phyloP scores from a whole-genome alignment of 2,113 vertebrate genomes.

The Ailuropoda melanoleuca region DNA sequence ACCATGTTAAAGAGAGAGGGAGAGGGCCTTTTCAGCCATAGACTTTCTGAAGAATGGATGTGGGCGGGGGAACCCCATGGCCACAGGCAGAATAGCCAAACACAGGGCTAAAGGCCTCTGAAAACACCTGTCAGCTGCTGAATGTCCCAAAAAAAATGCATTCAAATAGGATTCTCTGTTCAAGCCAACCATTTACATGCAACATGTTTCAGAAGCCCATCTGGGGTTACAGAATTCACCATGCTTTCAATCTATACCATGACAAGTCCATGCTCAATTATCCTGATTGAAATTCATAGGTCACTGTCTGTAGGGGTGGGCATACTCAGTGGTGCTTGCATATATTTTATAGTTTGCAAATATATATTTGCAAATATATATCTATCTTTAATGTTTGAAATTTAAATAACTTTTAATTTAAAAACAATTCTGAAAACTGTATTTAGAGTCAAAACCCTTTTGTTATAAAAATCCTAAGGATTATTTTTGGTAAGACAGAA shows the following conservation, averaged over 20 bases:
- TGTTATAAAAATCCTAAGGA: background rate
- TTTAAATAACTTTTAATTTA: background rate
- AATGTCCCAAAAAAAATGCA: background rate
- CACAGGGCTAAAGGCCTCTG: background rate
- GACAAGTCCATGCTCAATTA: background rate
- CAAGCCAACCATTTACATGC: background rate
- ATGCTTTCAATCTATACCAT: background rate
- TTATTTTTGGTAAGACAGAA: background rate
- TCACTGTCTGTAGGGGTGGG: too few relatives aligned
- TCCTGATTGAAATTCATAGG: background rate
- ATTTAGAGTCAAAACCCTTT: background rate
- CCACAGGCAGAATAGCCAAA: background rate
- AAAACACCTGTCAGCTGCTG: constrained; percentile 35
- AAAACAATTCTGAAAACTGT: background rate
- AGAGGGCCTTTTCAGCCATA: too few relatives aligned
- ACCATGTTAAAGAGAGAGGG: background rate
- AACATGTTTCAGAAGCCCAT: constrained; percentile 10
- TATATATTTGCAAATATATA: background rate
- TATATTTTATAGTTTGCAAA: background rate
- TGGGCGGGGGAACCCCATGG: background rate
- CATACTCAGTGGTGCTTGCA: fast-evolving
- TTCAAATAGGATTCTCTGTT: constrained; percentile 35
- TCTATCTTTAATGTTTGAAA: background rate
- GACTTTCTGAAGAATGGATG: background rate
- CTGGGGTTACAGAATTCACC: background rate